These are phyloP conservation scores for Fragum sueziense DNA, from an alignment of 2,888 invertebrate genomes.

Conservation along the genomic window DNA sequence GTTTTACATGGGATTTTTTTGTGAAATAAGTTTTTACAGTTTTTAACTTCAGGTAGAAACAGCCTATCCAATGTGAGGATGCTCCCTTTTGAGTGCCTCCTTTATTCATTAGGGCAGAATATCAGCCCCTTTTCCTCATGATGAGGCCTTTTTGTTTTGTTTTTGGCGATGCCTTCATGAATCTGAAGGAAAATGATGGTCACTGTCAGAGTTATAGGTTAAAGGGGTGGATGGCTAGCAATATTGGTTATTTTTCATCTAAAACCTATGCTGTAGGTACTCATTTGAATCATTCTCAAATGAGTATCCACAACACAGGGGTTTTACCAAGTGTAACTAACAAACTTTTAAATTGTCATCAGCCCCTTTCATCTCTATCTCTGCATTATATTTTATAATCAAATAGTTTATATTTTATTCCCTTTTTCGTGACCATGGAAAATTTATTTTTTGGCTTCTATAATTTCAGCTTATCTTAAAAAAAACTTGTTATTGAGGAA, in stretches of 20 bases:
- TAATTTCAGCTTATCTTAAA: too few species aligned
- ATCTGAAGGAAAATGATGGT: not conserved
- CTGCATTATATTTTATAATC: not conserved
- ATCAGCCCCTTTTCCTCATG: not conserved
- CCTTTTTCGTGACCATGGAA: not conserved
- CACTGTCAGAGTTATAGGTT: too few species aligned
- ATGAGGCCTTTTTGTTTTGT: not conserved
- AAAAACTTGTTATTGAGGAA: not conserved
- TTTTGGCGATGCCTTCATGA: not conserved
- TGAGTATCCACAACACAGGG: too few species aligned
- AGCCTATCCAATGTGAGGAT: constrained; percentile 39
- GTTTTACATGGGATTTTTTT: constrained; percentile 6
- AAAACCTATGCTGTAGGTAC: too few species aligned
- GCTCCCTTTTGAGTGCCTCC: constrained; percentile 80
- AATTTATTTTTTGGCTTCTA: too few species aligned
- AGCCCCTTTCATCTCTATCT: too few species aligned
- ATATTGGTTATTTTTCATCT: too few species aligned
- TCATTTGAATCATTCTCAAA: too few species aligned
- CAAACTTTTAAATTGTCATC: too few species aligned
- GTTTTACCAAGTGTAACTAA: too few species aligned
- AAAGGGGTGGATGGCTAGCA: too few species aligned
- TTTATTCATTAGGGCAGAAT: not conserved
- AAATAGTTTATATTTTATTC: not conserved
- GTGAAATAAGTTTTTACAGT: constrained; percentile 23
- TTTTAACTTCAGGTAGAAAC: constrained; percentile 21